Evolutionary conservation across 1,140 invertebrate species (phyloP).

Genomic region (Drosophila truncata): DNA sequence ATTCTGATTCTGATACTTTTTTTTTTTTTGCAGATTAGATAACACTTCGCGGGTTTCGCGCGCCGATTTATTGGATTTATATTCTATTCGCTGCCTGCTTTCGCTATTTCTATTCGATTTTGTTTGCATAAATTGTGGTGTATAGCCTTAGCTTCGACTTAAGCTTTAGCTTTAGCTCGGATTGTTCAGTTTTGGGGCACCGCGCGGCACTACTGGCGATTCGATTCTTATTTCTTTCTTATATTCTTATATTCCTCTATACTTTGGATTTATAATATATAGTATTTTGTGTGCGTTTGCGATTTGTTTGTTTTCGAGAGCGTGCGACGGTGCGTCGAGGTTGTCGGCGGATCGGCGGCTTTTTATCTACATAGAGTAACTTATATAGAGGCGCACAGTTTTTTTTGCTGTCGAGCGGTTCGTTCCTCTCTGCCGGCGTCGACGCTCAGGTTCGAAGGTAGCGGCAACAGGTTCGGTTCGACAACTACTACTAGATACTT

Average conservation of each 20-base stretch:
- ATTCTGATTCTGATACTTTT: conserved; percentile 40
- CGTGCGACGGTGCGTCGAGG: conserved; percentile 22
- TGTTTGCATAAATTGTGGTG: conserved; percentile 28
- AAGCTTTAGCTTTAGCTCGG: not conserved
- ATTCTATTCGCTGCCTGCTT: conserved; percentile 35
- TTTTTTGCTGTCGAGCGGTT: not conserved
- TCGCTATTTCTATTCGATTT: conserved; percentile 25
- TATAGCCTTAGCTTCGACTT: not conserved
- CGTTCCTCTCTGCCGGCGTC: not conserved
- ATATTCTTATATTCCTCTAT: not conserved
- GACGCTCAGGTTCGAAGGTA: not conserved
- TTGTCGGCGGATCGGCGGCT: conserved; percentile 76
- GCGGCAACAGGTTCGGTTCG: not conserved
- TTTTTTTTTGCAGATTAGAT: conserved; percentile 69
- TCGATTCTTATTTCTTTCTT: conserved; percentile 9
- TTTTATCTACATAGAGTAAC: conserved; percentile 70
- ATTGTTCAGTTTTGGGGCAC: conserved; percentile 5
- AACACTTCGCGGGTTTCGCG: conserved; percentile 72
- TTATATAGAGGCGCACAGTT: conserved; percentile 1
- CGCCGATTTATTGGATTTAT: conserved; percentile 51
- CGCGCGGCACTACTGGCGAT: conserved; percentile 2
- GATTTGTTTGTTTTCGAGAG: conserved; percentile 13
- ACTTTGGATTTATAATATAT: conserved; percentile 10
- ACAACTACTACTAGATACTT: too few species aligned
- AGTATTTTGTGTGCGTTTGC: conserved; percentile 6